Evolutionary conservation across 1,140 invertebrate species (phyloP).

Genomic region (Paraescarpia echinospica): DNA sequence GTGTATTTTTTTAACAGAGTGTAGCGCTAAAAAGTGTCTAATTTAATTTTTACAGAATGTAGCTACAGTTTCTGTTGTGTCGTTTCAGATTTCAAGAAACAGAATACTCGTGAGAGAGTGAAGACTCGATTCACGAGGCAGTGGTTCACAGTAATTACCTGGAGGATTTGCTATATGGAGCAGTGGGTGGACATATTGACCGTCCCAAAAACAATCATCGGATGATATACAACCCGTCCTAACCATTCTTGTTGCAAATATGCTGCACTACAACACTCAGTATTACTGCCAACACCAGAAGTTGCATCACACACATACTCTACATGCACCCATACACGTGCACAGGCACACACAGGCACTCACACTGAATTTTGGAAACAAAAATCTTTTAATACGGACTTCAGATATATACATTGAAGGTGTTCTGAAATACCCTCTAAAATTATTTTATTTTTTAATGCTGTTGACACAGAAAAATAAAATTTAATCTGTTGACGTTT

Average conservation of each 20-base stretch:
- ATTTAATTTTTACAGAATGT: too few relatives aligned
- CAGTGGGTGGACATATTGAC: background rate
- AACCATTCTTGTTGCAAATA: too few relatives aligned
- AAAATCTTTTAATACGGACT: background rate
- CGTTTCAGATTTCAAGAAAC: constrained; percentile 21
- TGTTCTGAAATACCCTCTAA: background rate
- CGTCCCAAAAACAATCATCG: background rate
- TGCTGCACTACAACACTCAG: too few relatives aligned
- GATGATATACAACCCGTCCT: too few relatives aligned
- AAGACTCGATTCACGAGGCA: background rate
- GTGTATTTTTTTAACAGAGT: too few relatives aligned
- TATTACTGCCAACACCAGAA: too few relatives aligned
- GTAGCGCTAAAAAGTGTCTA: too few relatives aligned
- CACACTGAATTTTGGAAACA: too few relatives aligned
- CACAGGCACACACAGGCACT: too few relatives aligned
- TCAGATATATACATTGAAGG: background rate
- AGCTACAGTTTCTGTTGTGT: background rate
- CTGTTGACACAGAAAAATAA: background rate
- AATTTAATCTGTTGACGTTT: background rate
- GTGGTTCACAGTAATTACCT: background rate
- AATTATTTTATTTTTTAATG: background rate
- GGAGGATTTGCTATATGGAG: background rate
- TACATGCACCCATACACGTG: too few relatives aligned
- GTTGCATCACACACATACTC: too few relatives aligned
- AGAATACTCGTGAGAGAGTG: constrained; percentile 7